Evolutionary conservation across 2,113 vertebrate genomes (phyloP).

Genomic region (Oxygymnocypris stewartii): DNA sequence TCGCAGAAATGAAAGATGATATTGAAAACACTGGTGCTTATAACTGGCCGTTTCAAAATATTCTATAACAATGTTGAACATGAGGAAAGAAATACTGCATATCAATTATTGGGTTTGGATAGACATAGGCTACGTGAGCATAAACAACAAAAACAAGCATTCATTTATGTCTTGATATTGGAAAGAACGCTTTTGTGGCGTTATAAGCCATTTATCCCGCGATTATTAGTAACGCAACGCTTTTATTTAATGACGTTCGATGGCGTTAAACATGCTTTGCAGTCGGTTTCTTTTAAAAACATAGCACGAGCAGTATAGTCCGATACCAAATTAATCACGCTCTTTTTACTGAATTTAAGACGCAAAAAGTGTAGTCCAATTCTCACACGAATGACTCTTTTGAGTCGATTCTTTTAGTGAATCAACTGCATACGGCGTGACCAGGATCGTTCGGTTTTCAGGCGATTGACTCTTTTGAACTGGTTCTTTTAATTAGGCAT

Average conservation of each 20-base stretch:
- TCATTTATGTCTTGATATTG: not conserved
- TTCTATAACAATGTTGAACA: not conserved
- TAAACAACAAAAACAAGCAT: not conserved
- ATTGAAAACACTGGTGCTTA: not conserved
- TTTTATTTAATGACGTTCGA: not conserved
- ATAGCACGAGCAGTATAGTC: not conserved
- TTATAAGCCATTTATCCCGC: not conserved
- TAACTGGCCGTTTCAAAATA: not conserved
- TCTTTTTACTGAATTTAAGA: not conserved
- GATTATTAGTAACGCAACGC: not conserved
- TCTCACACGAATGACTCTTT: too few relatives aligned
- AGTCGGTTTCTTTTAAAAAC: not conserved
- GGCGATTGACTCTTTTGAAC: not conserved
- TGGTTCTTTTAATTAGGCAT: not conserved
- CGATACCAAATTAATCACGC: not conserved
- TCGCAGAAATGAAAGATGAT: constrained; percentile 7
- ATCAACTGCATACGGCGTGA: not conserved
- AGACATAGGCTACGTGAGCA: not conserved
- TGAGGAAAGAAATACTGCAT: not conserved
- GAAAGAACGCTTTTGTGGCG: not conserved
- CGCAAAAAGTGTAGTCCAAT: not conserved
- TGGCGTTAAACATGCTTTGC: not conserved
- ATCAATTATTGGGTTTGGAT: not conserved
- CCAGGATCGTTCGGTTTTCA: not conserved
- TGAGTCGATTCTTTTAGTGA: not conserved